A percentile compares a stretch with the other conserved stretches of the same genome.
Conservation (phyloP, 2,113 vertebrate genomes). For the Nannospalax galili region DNA sequence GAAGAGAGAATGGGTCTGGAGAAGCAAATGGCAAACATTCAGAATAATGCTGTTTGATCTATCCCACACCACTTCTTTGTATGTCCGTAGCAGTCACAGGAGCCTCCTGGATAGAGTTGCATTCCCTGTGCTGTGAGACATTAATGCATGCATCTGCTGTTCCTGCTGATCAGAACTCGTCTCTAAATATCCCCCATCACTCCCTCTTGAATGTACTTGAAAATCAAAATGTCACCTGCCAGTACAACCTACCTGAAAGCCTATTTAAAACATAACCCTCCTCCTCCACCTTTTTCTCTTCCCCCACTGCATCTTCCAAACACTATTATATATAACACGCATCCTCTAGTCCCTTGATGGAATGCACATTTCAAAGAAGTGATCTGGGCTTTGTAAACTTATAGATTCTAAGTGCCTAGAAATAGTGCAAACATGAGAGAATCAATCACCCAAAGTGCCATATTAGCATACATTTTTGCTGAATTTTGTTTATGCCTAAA, state of each 20-base stretch:
- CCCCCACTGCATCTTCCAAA: not conserved
- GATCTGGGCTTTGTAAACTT: not conserved
- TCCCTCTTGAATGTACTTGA: not conserved
- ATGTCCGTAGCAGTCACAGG: not conserved
- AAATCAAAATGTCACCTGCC: conserved; percentile 1
- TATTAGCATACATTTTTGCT: not conserved
- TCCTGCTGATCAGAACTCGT: not conserved
- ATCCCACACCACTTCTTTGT: not conserved
- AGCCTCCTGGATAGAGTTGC: not conserved
- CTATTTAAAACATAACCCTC: conserved; percentile 49
- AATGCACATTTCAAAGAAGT: not conserved
- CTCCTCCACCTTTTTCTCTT: not conserved
- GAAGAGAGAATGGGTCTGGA: not conserved
- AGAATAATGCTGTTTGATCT: not conserved
- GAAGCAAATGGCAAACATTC: not conserved
- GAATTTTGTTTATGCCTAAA: not conserved
- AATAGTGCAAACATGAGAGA: not conserved
- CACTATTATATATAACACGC: not conserved
- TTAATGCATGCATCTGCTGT: not conserved
- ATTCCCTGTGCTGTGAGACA: not conserved
- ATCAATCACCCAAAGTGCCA: not conserved
- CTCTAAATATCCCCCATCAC: not conserved
- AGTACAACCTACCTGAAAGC: not conserved
- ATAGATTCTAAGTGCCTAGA: not conserved
- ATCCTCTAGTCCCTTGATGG: not conserved